Evolutionary conservation across 1,140 invertebrate species (phyloP).

Genomic region (Bombus waltoni): DNA sequence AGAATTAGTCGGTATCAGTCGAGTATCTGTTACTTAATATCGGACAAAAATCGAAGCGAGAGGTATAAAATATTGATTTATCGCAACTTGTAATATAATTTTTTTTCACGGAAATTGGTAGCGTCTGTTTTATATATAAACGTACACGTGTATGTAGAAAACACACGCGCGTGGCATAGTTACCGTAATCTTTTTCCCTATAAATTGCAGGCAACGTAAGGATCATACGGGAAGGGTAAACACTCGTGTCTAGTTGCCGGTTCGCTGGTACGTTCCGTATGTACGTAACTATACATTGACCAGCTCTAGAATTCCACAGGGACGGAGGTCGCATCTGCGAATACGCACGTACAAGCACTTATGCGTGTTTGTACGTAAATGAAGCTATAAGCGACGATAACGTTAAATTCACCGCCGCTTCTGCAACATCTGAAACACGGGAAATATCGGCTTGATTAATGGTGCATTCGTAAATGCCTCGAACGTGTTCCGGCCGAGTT

Average conservation of each 20-base stretch:
- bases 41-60: no score
- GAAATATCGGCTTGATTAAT: constrained; percentile 43
- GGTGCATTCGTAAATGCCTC: background rate
- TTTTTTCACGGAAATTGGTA: no score
- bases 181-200: constrained; percentile 9
- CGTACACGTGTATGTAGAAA: background rate
- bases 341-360: constrained; percentile 57
- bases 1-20: no score
- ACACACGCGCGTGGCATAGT: no score
- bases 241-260: constrained; percentile 34
- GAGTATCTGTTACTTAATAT: no score
- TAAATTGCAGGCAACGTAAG: constrained; percentile 23
- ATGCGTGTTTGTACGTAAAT: constrained; percentile 54
- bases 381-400: constrained; percentile 54
- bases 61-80: no score
- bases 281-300: constrained; percentile 21
- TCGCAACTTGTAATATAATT: no score
- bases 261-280: constrained; percentile 1
- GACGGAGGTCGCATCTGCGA: constrained; percentile 50
- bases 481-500: background rate
- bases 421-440: constrained; percentile 39
- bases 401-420: constrained; percentile 42
- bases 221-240: constrained; percentile 23
- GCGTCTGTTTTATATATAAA: no score
- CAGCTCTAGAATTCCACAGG: constrained; percentile 44